A percentile compares a stretch with the other conserved stretches of the same genome.
Evolutionary conservation across 2,797 vertebrate species (phyloP).

Genomic region (Eidolon dupreanum): DNA sequence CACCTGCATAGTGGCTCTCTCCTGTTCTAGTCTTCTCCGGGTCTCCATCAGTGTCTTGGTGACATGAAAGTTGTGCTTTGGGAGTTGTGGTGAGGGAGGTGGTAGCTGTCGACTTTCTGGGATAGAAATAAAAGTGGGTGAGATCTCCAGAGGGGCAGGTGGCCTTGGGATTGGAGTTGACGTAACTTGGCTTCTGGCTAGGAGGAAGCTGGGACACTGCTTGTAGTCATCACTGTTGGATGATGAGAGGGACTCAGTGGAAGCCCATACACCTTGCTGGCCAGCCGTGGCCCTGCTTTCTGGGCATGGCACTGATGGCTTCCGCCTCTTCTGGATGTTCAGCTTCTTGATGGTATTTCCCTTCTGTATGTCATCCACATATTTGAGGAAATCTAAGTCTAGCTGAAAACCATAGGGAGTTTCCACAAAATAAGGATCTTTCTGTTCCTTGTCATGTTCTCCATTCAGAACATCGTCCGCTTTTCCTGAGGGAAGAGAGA

Average conservation of each 20-base stretch:
- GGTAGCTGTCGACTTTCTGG: constrained; percentile 90
- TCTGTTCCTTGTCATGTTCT: constrained; percentile 89
- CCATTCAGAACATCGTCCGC: constrained; percentile 86
- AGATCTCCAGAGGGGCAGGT: constrained; percentile 82
- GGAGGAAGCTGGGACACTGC: constrained; percentile 88
- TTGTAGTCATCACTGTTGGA: constrained; percentile 96
- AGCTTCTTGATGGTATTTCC: constrained; percentile 97
- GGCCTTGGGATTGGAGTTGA: constrained; percentile 80
- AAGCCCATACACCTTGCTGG: constrained; percentile 92
- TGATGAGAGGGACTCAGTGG: constrained; percentile 96
- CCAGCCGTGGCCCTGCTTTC: constrained; percentile 81
- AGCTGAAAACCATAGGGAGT: constrained; percentile 98
- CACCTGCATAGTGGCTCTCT: constrained; percentile 92
- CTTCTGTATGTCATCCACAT: constrained; percentile 98
- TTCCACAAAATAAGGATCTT: constrained; percentile 95
- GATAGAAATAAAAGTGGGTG: constrained; percentile 83
- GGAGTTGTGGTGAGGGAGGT: constrained; percentile 91
- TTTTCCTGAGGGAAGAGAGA: constrained; percentile 86
- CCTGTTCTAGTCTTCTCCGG: constrained; percentile 94
- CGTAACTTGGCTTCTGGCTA: constrained; percentile 80
- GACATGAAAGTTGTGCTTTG: constrained; percentile 94
- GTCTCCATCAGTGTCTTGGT: constrained; percentile 99
- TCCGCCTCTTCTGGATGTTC: constrained; percentile 93
- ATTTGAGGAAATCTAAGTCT: constrained; percentile 99
- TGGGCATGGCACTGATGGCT: constrained; percentile 79